Evolutionary conservation across 2,888 invertebrate species (phyloP).

Genomic region (Selenia dentaria): DNA sequence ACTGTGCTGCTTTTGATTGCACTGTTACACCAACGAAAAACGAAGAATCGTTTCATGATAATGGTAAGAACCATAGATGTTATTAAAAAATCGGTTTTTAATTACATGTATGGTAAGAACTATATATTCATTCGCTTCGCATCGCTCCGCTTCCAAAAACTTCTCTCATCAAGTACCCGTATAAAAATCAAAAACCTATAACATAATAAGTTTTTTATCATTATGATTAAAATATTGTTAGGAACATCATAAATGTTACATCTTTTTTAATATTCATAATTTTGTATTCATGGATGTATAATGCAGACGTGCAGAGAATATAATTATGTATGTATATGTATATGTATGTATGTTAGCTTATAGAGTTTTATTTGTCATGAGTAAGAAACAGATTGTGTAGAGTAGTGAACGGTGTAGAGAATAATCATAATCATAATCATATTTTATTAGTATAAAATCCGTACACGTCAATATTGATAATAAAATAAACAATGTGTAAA

Average conservation of each 20-base stretch:
- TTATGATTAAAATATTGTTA: constrained; percentile 55
- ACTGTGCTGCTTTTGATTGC: no score
- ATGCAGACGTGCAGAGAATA: constrained; percentile 34
- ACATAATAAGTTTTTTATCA: constrained; percentile 48
- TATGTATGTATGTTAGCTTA: constrained; percentile 28
- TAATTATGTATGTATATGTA: constrained; percentile 40
- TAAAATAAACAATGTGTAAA: no score
- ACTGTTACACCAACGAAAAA: no score
- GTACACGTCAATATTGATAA: no score
- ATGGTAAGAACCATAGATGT: no score
- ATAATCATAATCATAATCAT: no score
- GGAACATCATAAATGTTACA: constrained; percentile 45
- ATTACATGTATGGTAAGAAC: no score
- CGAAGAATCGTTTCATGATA: no score
- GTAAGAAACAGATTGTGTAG: constrained; percentile 33
- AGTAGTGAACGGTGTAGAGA: constrained; percentile 33
- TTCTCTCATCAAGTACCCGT: neutral
- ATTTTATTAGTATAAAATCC: no score
- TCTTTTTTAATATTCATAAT: constrained; percentile 68
- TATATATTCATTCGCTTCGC: neutral
- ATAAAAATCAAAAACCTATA: constrained; percentile 40
- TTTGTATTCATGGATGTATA: constrained; percentile 39
- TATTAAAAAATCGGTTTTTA: no score
- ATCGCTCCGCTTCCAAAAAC: neutral
- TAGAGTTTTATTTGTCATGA: constrained; percentile 53